Conservation (phyloP, 2,888 invertebrate species). For the Drosophila niveifrons region DNA sequence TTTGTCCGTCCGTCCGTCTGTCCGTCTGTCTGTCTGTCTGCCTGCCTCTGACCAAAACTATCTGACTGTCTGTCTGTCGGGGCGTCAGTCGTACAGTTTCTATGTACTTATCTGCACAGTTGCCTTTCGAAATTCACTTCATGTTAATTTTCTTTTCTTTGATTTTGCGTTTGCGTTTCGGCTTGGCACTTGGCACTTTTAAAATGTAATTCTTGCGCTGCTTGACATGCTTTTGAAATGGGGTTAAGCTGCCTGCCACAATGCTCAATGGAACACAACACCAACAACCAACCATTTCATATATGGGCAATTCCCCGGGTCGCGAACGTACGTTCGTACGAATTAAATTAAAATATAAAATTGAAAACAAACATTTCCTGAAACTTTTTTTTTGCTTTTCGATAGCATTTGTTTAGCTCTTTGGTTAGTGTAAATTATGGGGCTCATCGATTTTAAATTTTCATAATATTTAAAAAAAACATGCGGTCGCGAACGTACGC, state of each 20-base stretch:
- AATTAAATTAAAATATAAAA: too few species aligned
- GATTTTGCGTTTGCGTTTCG: constrained; percentile 57
- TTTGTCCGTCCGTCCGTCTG: constrained; percentile 4
- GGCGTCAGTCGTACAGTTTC: constrained; percentile 33
- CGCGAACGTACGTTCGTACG: too few species aligned
- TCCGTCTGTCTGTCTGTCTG: constrained; percentile 8
- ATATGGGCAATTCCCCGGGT: too few species aligned
- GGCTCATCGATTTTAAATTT: too few species aligned
- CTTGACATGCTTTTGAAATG: constrained; percentile 58
- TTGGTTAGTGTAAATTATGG: too few species aligned
- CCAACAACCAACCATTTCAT: constrained; percentile 5
- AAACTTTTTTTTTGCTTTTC: too few species aligned
- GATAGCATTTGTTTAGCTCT: too few species aligned
- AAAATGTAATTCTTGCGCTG: constrained; percentile 66
- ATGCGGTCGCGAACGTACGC: too few species aligned
- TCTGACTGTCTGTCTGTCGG: constrained; percentile 1
- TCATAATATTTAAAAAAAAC: too few species aligned
- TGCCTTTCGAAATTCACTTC: constrained; percentile 72
- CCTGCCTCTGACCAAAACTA: constrained; percentile 6
- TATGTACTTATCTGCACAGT: constrained; percentile 56
- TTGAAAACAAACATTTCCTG: too few species aligned
- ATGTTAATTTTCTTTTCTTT: constrained; percentile 77
- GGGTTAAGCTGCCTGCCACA: constrained; percentile 67
- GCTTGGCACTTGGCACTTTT: constrained; percentile 65
- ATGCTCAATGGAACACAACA: constrained; percentile 36